Conservation (phyloP, 2,888 invertebrate genomes). For the Pseudolycoriella hygida region DNA sequence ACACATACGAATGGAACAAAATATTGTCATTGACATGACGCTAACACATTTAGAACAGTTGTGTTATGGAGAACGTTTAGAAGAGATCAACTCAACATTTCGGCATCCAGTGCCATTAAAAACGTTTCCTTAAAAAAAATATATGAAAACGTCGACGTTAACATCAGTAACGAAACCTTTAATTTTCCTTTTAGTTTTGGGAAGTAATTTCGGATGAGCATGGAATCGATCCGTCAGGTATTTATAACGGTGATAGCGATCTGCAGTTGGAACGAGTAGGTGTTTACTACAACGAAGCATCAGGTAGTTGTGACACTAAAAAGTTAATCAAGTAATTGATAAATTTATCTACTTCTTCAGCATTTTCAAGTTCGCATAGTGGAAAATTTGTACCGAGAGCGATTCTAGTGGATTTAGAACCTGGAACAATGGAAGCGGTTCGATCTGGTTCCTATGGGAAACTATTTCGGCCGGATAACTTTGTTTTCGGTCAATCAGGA, state of each 20-base stretch:
- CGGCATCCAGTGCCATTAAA: too few relatives aligned
- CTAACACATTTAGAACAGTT: too few relatives aligned
- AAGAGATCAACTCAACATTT: too few relatives aligned
- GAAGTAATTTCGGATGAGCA: constrained; percentile 95
- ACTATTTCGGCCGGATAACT: constrained; percentile 92
- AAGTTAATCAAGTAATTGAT: too few relatives aligned
- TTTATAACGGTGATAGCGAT: constrained; percentile 83
- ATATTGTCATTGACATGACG: too few relatives aligned
- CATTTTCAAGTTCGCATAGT: constrained; percentile 18
- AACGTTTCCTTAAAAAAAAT: too few relatives aligned
- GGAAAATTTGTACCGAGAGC: constrained; percentile 93
- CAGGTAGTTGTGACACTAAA: constrained; percentile 17
- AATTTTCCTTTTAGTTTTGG: constrained; percentile 55
- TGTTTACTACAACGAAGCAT: constrained; percentile 92
- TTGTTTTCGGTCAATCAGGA: constrained; percentile 79
- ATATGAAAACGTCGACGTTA: too few relatives aligned
- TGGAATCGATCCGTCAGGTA: constrained; percentile 85
- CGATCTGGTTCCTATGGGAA: constrained; percentile 89
- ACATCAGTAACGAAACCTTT: neutral
- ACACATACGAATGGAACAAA: too few relatives aligned
- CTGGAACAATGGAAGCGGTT: constrained; percentile 96
- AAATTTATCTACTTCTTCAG: too few relatives aligned
- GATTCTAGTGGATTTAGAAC: constrained; percentile 88
- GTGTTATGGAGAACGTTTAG: too few relatives aligned
- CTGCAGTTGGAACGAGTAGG: constrained; percentile 89